Evolutionary conservation across 2,113 vertebrate genomes (phyloP).

Genomic region (Ciconia stormi): DNA sequence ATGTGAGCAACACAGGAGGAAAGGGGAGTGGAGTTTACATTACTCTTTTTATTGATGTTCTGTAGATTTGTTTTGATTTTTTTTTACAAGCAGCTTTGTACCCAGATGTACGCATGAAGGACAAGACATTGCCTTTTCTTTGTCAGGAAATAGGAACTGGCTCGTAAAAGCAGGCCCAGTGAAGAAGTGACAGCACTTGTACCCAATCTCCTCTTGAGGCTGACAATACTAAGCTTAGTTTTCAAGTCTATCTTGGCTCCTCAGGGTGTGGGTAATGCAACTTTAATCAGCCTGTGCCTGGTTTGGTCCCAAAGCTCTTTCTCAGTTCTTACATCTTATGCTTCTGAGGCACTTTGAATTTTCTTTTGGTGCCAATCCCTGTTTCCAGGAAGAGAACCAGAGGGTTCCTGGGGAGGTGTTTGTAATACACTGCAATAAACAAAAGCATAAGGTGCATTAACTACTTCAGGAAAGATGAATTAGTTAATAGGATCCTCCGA

Average conservation of each 20-base stretch:
- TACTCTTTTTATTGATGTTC: neutral
- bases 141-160: neutral
- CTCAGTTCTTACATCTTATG: neutral
- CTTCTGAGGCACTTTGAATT: constrained; percentile 34
- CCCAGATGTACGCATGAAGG: neutral
- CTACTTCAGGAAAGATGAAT: constrained; percentile 62
- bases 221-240: neutral
- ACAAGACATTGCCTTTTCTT: neutral
- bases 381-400: constrained; percentile 17
- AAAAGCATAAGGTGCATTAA: constrained; percentile 57
- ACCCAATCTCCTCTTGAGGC: neutral
- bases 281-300: neutral
- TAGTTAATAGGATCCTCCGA: neutral
- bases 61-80: neutral
- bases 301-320: constrained; percentile 25
- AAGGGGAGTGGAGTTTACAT: neutral
- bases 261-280: neutral
- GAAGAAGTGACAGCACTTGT: neutral
- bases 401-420: neutral
- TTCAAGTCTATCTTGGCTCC: neutral
- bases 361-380: constrained; percentile 18
- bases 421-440: constrained; percentile 42
- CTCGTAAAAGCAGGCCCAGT: neutral
- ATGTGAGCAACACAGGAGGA: neutral
- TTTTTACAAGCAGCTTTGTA: neutral